Conservation (phyloP, 1,140 invertebrate species). For the Platyscapa corneri region DNA sequence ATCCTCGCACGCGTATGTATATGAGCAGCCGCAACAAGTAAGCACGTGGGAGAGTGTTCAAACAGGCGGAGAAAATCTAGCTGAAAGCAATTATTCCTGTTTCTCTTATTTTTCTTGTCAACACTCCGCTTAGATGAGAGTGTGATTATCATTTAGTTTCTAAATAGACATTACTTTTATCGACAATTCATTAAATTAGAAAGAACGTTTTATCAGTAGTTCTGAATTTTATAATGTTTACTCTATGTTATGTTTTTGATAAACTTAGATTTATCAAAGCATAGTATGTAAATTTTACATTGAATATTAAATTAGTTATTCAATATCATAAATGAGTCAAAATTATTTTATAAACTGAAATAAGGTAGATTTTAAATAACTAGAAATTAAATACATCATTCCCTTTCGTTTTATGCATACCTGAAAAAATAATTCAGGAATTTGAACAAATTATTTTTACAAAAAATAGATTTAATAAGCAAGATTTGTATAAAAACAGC, state of each 20-base stretch:
- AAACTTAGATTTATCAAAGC: no score
- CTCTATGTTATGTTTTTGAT: no score
- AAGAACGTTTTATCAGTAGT: not conserved
- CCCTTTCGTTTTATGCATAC: no score
- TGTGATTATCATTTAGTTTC: not conserved
- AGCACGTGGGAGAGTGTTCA: constrained; percentile 36
- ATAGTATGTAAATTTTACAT: no score
- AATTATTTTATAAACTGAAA: no score
- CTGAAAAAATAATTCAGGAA: no score
- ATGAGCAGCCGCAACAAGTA: constrained; percentile 34
- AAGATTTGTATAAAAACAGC: no score
- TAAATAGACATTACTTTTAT: not conserved
- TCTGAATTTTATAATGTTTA: not conserved
- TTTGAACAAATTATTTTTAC: no score
- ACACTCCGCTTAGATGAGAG: not conserved
- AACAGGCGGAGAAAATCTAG: constrained; percentile 45
- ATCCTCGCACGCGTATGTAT: not conserved
- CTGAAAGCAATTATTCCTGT: constrained; percentile 59
- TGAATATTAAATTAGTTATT: no score
- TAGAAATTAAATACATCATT: no score
- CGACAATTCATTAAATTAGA: not conserved
- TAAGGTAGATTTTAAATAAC: no score
- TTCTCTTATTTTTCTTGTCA: not conserved
- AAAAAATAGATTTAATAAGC: not conserved
- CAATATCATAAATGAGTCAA: no score